These are phyloP conservation scores for Phalacrocorax carbo DNA, from an alignment of 2,113 vertebrate genomes.

Conservation along the genomic window DNA sequence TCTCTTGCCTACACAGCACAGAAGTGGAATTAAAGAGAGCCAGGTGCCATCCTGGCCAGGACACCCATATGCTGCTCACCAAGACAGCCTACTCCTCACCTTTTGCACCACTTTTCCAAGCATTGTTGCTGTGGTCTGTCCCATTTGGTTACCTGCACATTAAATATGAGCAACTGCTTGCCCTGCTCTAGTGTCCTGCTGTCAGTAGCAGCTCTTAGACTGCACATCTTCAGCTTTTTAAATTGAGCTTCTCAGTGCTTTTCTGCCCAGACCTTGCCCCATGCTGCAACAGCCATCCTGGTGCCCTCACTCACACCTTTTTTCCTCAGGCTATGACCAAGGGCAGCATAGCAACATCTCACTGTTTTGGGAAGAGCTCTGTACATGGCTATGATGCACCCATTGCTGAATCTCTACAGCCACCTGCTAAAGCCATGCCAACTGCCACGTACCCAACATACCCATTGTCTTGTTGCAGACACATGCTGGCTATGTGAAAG, in stretches of 20 bases:
- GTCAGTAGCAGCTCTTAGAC: neutral
- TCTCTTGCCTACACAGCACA: neutral
- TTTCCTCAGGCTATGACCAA: neutral
- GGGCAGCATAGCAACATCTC: neutral
- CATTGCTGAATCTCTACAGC: neutral
- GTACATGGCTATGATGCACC: accelerated
- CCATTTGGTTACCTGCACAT: neutral
- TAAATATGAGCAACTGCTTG: neutral
- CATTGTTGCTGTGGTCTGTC: neutral
- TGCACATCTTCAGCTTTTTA: neutral
- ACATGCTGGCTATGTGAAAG: neutral
- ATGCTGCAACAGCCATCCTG: neutral
- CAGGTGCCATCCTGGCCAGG: neutral
- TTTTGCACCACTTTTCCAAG: neutral
- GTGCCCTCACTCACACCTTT: neutral
- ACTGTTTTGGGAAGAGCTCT: neutral
- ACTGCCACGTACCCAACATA: accelerated
- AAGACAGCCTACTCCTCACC: neutral
- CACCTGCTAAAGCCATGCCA: too few relatives aligned
- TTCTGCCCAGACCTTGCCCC: neutral
- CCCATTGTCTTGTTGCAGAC: accelerated
- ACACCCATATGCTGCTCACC: neutral
- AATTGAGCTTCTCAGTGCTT: neutral
- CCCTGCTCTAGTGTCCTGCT: neutral
- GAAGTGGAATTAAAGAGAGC: neutral